Base-by-base conservation (phyloP, 2,888 invertebrate species). In the Hylaea fasciaria region DNA sequence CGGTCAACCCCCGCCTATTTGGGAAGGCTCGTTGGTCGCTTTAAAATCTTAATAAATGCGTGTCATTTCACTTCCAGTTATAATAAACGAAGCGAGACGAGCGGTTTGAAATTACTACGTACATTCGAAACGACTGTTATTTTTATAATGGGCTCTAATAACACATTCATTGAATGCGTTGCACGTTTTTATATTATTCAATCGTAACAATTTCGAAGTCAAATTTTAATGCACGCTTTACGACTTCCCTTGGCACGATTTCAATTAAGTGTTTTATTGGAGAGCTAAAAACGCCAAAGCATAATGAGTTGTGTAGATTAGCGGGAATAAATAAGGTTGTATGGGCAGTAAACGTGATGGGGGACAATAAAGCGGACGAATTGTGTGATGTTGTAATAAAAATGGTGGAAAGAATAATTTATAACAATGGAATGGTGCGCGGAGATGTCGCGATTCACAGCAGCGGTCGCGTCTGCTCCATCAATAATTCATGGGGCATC, bases 401-500 rank as follows among this genome's bases (percentile, higher is more conserved):
- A 78, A 72, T 78, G 76, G 76, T 75, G 69, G 74, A 74, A 79
- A 79, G 71, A 82, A 84, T 82, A 83, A 83, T 87, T 83, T 85
- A 84, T 83, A 82, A 84, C 82, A 84, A 84, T 85, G 83, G 85
- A 86, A 85, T 80, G 80, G 80, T 72, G 79, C 69, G 77, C 72
- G 68, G 77, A 76, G 81, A 79, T 77, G 80, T 76, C 72, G 69
- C 72, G 74, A 79, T 57, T 56, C 56, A n/a, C n/a, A n/a, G 51
- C 40, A 56, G 61, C 61, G 74, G 73, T 74, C 76, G 76, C 71
- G 76, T 76, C 77, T 75, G 76, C 72, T 75, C 73, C 85, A 90
- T 91, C 81, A 87, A 91, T 92, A 87, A 91, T 91, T 89, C 91
- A 91, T 90, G 82, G 71, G 73, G 81, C 86, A 85, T 81, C 87